A percentile compares a stretch with the other conserved stretches of the same genome.
These are phyloP conservation scores for Setophaga petechia DNA, from an alignment of 2,113 vertebrate genomes.

Conservation along the genomic window DNA sequence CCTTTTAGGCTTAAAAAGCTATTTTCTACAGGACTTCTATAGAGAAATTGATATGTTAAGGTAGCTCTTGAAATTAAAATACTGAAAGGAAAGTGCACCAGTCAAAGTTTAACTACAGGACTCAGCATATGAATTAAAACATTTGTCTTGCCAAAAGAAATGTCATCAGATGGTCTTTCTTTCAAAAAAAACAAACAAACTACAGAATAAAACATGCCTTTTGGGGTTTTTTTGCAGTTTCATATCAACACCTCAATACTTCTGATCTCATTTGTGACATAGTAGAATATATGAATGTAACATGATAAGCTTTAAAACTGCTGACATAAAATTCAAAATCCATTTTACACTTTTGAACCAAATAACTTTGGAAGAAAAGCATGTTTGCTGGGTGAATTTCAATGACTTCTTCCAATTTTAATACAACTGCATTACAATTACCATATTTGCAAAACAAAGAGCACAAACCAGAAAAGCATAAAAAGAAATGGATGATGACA, in stretches of 20 bases:
- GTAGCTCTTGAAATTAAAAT: not conserved
- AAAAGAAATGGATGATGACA: slow-evolving; percentile 45
- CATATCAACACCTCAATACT: not conserved
- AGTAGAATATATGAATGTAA: not conserved
- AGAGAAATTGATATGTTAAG: not conserved
- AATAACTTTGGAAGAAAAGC: not conserved
- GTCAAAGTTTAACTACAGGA: not conserved
- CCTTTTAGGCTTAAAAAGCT: not conserved
- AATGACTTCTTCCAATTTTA: slow-evolving; percentile 30
- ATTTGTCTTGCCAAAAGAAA: not conserved
- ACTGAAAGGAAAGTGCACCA: not conserved
- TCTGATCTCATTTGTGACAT: not conserved
- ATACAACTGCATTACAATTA: slow-evolving; percentile 48
- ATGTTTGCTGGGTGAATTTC: not conserved
- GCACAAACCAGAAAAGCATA: slow-evolving; percentile 17
- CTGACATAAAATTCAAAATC: not conserved
- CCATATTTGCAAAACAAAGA: slow-evolving; percentile 55
- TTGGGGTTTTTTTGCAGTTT: not conserved
- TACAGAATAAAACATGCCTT: not conserved
- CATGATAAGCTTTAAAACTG: not conserved
- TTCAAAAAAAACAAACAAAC: not conserved
- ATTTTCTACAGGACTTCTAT: not conserved
- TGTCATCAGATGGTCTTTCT: not conserved
- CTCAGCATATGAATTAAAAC: not conserved
- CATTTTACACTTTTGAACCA: not conserved